Conservation (phyloP, 2,797 vertebrate species). For the Galagoides demidoff region DNA sequence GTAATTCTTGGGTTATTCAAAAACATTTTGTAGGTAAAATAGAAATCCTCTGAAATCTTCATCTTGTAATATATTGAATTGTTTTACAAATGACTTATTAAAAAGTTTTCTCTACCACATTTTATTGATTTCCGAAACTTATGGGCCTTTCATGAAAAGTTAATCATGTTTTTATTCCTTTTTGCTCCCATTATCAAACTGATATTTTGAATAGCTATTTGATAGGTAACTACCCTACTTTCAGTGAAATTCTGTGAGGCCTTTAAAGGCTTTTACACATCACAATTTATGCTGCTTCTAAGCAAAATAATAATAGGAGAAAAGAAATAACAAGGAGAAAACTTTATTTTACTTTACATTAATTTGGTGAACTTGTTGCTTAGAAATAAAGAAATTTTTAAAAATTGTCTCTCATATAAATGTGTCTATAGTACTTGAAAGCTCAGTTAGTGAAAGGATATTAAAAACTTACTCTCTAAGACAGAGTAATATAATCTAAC, state of each 20-base stretch:
- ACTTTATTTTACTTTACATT: background rate
- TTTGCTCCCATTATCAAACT: slow-evolving; percentile 7
- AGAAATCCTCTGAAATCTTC: background rate
- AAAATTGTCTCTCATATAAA: background rate
- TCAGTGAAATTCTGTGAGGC: background rate
- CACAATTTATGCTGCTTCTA: background rate
- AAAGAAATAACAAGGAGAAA: background rate
- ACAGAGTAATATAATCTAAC: background rate
- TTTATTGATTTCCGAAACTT: slow-evolving; percentile 32
- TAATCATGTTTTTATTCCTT: background rate
- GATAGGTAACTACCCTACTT: background rate
- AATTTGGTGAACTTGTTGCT: background rate
- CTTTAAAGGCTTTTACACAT: background rate
- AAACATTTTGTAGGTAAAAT: background rate
- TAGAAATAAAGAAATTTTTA: background rate
- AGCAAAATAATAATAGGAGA: background rate
- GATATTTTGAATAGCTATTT: background rate
- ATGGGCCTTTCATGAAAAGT: background rate
- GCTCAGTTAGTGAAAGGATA: background rate
- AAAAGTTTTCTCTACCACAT: background rate
- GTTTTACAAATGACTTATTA: background rate
- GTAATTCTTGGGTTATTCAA: background rate
- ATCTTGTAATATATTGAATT: background rate
- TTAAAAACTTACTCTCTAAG: background rate
- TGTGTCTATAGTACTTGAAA: background rate